Evolutionary conservation across 2,888 invertebrate genomes (phyloP).

Genomic region (Boloria euphrosyne): DNA sequence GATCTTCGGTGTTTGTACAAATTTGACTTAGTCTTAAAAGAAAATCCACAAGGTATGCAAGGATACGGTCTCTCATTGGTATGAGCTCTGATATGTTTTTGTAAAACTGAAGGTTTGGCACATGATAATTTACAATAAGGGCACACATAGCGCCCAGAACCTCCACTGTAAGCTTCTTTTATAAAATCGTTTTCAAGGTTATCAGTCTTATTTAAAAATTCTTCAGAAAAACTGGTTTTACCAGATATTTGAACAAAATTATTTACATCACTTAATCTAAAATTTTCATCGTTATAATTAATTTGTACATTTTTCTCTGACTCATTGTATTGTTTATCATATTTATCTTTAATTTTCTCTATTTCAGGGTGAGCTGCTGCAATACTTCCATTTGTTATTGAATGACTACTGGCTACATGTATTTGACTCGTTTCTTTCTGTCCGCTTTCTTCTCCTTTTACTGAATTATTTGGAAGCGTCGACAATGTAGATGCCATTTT

Average conservation of each 20-base stretch:
- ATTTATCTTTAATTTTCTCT: conserved; percentile 68
- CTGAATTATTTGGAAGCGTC: conserved; percentile 61
- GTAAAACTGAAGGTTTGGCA: conserved; percentile 95
- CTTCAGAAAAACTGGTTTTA: conserved; percentile 79
- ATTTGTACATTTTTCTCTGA: conserved; percentile 79
- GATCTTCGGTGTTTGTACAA: conserved; percentile 94
- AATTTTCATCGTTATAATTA: conserved; percentile 75
- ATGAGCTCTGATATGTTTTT: conserved; percentile 96
- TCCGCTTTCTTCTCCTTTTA: conserved; percentile 60
- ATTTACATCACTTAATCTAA: conserved; percentile 77
- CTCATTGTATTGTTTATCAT: conserved; percentile 57
- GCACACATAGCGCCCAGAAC: conserved; percentile 89
- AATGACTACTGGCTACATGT: conserved; percentile 59
- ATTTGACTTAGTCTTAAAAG: conserved; percentile 97
- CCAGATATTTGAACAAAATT: conserved; percentile 76
- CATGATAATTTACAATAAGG: conserved; percentile 94
- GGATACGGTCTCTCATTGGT: conserved; percentile 96
- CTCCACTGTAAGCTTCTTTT: conserved; percentile 72
- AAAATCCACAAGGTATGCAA: conserved; percentile 93
- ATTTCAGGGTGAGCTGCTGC: conserved; percentile 76
- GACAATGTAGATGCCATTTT: conserved; percentile 87
- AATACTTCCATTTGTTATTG: conserved; percentile 74
- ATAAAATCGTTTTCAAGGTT: conserved; percentile 79
- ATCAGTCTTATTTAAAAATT: conserved; percentile 81
- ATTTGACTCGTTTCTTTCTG: conserved; percentile 62